Conservation (phyloP, 2,113 vertebrate species). For the Erythrolamprus reginae region DNA sequence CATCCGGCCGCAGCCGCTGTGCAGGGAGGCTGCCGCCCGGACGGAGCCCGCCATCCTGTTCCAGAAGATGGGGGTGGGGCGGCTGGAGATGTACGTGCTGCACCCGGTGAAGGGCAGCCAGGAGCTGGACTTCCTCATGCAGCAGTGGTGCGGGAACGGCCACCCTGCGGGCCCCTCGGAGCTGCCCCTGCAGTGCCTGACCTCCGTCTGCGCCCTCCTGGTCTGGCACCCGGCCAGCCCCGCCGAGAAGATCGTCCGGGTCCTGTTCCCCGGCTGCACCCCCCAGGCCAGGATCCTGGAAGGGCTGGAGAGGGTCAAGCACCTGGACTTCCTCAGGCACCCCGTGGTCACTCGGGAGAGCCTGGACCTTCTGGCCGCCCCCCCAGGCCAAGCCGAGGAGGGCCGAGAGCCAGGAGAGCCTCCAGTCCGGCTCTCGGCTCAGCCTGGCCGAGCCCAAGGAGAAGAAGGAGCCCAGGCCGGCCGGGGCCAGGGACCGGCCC, state of each 20-base stretch:
- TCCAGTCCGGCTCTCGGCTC: constrained; percentile 66
- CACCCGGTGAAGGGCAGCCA: constrained; percentile 77
- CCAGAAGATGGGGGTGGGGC: constrained; percentile 94
- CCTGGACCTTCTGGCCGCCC: too few species aligned
- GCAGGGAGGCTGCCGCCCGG: constrained; percentile 50
- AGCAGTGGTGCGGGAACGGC: constrained; percentile 64
- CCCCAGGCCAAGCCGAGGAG: constrained; percentile 62
- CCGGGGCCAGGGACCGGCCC: constrained; percentile 57
- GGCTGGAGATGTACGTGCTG: constrained; percentile 86
- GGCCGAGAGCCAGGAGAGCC: constrained; percentile 82
- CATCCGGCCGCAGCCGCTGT: constrained; percentile 72
- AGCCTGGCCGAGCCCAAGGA: constrained; percentile 49
- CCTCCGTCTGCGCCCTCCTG: constrained; percentile 83
- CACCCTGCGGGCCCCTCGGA: constrained; percentile 56
- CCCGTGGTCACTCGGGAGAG: constrained; percentile 74
- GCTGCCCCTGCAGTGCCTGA: constrained; percentile 69
- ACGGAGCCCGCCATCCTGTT: constrained; percentile 82
- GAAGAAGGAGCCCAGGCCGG: constrained; percentile 65
- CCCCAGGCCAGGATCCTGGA: constrained; percentile 85
- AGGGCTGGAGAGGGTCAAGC: constrained; percentile 83
- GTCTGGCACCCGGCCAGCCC: constrained; percentile 86
- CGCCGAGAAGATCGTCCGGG: constrained; percentile 83
- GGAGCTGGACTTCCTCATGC: constrained; percentile 74
- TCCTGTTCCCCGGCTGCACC: constrained; percentile 87
- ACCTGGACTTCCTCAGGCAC: constrained; percentile 82